These are phyloP conservation scores for Scolanthus callimorphus DNA, from an alignment of 92 coral and sea anemone species.

Conservation along the genomic window DNA sequence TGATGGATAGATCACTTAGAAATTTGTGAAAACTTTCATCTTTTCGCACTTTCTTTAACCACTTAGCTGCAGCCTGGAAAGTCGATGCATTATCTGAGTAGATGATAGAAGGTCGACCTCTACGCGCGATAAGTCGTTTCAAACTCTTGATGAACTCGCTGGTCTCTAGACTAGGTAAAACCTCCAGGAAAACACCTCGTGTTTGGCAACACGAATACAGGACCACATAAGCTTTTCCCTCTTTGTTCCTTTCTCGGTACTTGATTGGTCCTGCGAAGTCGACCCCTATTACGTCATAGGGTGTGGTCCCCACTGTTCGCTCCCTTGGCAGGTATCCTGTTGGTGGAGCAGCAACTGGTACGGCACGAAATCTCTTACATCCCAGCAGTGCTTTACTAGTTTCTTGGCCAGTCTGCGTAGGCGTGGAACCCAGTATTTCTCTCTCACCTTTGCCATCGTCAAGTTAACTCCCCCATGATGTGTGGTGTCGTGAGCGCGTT, in stretches of 20 bases:
- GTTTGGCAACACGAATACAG: slow-evolving; percentile 50
- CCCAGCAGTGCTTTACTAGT: slow-evolving; percentile 37
- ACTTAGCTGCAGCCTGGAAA: slow-evolving; percentile 25
- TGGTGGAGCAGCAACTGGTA: slow-evolving; percentile 30
- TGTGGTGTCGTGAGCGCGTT: slow-evolving; percentile 45
- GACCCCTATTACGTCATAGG: slow-evolving; percentile 40
- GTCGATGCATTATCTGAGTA: slow-evolving; percentile 53
- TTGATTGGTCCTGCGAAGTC: no score
- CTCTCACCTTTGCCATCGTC: slow-evolving; percentile 47
- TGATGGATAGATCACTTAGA: slow-evolving; percentile 29
- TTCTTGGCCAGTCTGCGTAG: slow-evolving; percentile 40
- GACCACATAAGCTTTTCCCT: no score
- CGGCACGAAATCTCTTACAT: slow-evolving; percentile 51
- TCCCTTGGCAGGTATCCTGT: slow-evolving; percentile 39
- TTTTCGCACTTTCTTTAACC: slow-evolving; percentile 34
- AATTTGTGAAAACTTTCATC: slow-evolving; percentile 31
- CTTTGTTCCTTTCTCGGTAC: no score
- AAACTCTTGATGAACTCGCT: slow-evolving; percentile 39
- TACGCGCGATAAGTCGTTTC: slow-evolving; percentile 29
- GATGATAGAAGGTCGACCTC: slow-evolving; percentile 35
- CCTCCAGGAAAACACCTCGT: slow-evolving; percentile 51
- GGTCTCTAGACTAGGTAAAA: slow-evolving; percentile 46
- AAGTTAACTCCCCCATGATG: slow-evolving; percentile 56
- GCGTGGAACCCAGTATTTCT: slow-evolving; percentile 57
- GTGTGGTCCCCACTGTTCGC: slow-evolving; percentile 34